Evolutionary conservation across 2,113 vertebrate genomes (phyloP).

Genomic region (Emberiza fucata): DNA sequence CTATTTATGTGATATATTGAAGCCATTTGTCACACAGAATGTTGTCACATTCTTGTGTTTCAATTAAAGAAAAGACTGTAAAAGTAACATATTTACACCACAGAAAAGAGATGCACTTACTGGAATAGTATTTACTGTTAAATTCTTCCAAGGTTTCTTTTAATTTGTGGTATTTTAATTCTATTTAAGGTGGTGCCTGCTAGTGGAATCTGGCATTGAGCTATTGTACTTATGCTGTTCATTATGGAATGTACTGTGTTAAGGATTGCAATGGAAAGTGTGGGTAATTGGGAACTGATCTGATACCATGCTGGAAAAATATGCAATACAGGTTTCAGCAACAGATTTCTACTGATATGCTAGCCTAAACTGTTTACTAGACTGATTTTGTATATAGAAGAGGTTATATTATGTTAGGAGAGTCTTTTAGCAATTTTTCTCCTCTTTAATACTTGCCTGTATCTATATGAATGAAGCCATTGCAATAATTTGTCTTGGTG

Average conservation of each 20-base stretch:
- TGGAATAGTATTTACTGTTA: constrained; percentile 12
- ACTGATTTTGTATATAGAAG: not conserved
- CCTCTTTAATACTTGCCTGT: not conserved
- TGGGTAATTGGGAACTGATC: constrained; percentile 10
- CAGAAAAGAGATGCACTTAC: not conserved
- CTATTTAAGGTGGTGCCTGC: constrained; percentile 12
- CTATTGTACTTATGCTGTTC: constrained; percentile 17
- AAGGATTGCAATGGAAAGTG: not conserved
- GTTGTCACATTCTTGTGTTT: not conserved
- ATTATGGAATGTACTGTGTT: not conserved
- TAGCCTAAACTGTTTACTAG: constrained; percentile 14
- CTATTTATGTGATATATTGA: not conserved
- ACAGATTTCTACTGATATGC: constrained; percentile 1
- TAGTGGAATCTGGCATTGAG: constrained; percentile 27
- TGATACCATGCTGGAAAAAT: constrained; percentile 4
- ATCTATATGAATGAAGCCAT: not conserved
- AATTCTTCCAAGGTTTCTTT: constrained; percentile 39
- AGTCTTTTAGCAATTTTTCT: not conserved
- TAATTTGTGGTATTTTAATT: constrained; percentile 49
- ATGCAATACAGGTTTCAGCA: constrained; percentile 9
- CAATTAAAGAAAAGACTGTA: not conserved
- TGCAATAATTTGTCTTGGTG: not conserved
- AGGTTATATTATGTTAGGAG: not conserved
- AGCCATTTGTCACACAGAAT: not conserved
- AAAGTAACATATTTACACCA: not conserved